Evolutionary conservation across 2,888 invertebrate species (phyloP).

Genomic region (Kryphioiulus occultus): DNA sequence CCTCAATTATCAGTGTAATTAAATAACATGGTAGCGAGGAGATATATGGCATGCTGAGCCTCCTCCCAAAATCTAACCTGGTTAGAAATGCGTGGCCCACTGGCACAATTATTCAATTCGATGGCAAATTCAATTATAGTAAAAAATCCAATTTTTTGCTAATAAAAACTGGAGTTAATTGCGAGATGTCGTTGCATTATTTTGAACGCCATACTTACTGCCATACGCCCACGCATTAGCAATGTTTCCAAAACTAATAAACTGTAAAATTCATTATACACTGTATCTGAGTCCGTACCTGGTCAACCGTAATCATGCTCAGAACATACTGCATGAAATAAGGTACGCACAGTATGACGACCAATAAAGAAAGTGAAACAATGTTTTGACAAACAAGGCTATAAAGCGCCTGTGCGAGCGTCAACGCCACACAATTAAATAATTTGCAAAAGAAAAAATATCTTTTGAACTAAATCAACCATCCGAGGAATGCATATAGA

Average conservation of each 20-base stretch:
- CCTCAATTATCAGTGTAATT: not conserved
- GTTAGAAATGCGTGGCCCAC: slow-evolving; percentile 4
- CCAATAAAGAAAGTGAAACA: not conserved
- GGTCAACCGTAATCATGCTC: not conserved
- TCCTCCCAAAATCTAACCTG: slow-evolving; percentile 26
- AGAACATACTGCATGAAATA: not conserved
- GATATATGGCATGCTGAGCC: not conserved
- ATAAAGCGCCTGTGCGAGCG: not conserved
- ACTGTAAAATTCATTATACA: no score
- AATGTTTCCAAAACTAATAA: not conserved
- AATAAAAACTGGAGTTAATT: not conserved
- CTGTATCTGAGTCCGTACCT: no score
- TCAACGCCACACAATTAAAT: not conserved
- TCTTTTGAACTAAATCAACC: not conserved
- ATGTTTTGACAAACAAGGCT: not conserved
- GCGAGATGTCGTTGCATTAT: not conserved
- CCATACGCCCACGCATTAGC: not conserved
- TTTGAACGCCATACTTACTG: not conserved
- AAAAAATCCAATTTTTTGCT: not conserved
- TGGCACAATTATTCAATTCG: not conserved
- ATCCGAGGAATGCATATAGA: not conserved
- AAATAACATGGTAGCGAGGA: not conserved
- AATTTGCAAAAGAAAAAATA: not conserved
- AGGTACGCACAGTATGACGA: not conserved
- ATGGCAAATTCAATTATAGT: not conserved